These are phyloP conservation scores for Lophura nycthemera DNA, from an alignment of 2,113 vertebrate species.

Conservation along the genomic window DNA sequence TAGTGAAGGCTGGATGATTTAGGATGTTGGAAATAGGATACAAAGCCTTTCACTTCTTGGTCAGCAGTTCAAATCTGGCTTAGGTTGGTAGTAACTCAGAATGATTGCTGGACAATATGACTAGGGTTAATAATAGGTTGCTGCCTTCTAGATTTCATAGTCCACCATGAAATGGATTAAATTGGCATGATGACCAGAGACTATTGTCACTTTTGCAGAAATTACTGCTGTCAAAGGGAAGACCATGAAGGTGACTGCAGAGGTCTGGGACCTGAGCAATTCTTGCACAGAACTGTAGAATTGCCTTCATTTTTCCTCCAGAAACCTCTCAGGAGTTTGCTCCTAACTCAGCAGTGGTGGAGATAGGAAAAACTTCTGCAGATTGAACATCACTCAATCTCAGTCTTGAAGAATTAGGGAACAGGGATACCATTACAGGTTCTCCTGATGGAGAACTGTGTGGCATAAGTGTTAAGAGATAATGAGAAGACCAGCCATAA, in stretches of 20 bases:
- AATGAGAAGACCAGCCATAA: accelerated
- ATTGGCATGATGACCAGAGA: background rate
- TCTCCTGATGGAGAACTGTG: background rate
- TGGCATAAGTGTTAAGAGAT: background rate
- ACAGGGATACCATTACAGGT: accelerated
- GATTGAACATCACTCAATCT: accelerated
- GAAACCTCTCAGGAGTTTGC: background rate
- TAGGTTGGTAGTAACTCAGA: constrained; percentile 23
- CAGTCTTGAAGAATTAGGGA: background rate
- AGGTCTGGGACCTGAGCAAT: background rate
- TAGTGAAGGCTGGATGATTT: constrained; percentile 59
- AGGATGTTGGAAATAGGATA: constrained; percentile 61
- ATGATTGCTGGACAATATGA: background rate
- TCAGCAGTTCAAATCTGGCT: constrained; percentile 51
- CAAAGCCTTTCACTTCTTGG: constrained; percentile 65
- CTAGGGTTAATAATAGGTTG: background rate
- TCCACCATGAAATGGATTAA: background rate
- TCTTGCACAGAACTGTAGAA: background rate
- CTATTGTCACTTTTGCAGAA: background rate
- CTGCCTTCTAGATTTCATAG: background rate
- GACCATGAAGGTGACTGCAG: background rate
- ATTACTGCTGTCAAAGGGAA: background rate
- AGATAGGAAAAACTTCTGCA: background rate
- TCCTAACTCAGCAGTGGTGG: background rate
- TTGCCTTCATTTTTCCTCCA: background rate